phyloP scores from a whole-genome alignment of 2,888 invertebrate genomes.

The Luperina testacea region DNA sequence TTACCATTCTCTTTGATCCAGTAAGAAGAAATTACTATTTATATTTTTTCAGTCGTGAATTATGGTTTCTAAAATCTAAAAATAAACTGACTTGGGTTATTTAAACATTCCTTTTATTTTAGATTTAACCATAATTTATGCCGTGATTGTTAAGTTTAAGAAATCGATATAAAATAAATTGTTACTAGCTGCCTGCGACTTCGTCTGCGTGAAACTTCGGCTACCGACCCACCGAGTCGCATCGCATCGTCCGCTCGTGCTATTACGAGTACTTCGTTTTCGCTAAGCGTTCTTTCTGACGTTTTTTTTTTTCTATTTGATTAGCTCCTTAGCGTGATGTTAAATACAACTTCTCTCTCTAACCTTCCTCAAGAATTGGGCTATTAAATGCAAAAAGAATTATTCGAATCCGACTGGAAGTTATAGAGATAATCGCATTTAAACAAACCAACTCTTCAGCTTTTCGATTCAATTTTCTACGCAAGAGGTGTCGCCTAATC shows the following conservation, averaged over 20 bases:
- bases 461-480: not conserved
- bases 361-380: too few species aligned
- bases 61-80: not conserved
- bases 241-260: not conserved
- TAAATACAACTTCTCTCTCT: not conserved
- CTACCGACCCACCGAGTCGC: not conserved
- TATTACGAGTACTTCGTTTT: too few species aligned
- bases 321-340: not conserved
- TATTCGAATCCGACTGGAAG: not conserved
- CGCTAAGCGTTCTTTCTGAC: too few species aligned
- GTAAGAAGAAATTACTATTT: not conserved
- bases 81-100: not conserved
- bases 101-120: not conserved
- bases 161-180: not conserved
- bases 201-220: not conserved
- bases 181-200: too few species aligned
- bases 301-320: not conserved
- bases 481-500: constrained; percentile 24
- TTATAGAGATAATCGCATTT: not conserved
- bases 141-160: not conserved
- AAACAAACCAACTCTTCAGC: not conserved
- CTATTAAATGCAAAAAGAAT: not conserved
- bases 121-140: not conserved
- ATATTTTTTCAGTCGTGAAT: not conserved
- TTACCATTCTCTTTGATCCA: not conserved